Evolutionary conservation across 1,140 invertebrate species (phyloP).

Genomic region (Glossosoma conforme): DNA sequence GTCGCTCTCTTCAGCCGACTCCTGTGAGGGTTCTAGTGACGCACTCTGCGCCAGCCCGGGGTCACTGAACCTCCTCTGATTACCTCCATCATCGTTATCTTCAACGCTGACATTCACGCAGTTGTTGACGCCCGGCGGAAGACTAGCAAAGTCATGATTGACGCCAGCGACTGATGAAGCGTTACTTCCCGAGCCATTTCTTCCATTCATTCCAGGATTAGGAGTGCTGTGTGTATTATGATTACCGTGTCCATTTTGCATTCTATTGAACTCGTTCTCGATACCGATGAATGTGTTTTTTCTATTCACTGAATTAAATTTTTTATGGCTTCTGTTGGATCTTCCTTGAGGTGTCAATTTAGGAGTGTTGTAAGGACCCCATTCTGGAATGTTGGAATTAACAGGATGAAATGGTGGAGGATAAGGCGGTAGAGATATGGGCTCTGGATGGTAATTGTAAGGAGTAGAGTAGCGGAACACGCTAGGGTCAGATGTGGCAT

Average conservation of each 20-base stretch:
- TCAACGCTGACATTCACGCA: background rate
- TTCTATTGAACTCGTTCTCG: slow-evolving; percentile 14
- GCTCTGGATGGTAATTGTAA: slow-evolving; percentile 15
- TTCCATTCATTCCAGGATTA: background rate
- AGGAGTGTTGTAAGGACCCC: background rate
- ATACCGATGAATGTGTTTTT: slow-evolving; percentile 8
- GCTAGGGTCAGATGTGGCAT: slow-evolving; percentile 22
- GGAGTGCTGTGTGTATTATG: background rate
- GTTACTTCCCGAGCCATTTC: slow-evolving; percentile 4
- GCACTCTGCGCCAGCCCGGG: slow-evolving; percentile 44
- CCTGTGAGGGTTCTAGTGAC: slow-evolving; percentile 38
- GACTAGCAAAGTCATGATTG: slow-evolving; percentile 23
- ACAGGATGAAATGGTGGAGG: slow-evolving; percentile 2
- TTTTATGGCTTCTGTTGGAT: slow-evolving; percentile 6
- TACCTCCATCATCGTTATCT: slow-evolving; percentile 15
- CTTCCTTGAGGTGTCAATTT: background rate
- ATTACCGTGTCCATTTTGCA: slow-evolving; percentile 7
- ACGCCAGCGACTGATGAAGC: slow-evolving; percentile 11
- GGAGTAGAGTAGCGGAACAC: slow-evolving; percentile 23
- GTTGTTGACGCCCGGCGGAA: slow-evolving; percentile 18
- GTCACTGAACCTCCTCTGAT: slow-evolving; percentile 43
- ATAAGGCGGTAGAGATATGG: slow-evolving; percentile 19
- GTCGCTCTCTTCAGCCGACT: slow-evolving; percentile 37
- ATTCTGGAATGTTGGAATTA: slow-evolving; percentile 9
- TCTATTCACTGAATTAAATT: background rate